phyloP scores from a whole-genome alignment of 1,140 invertebrate species.

The Carcinoscorpius rotundicauda region DNA sequence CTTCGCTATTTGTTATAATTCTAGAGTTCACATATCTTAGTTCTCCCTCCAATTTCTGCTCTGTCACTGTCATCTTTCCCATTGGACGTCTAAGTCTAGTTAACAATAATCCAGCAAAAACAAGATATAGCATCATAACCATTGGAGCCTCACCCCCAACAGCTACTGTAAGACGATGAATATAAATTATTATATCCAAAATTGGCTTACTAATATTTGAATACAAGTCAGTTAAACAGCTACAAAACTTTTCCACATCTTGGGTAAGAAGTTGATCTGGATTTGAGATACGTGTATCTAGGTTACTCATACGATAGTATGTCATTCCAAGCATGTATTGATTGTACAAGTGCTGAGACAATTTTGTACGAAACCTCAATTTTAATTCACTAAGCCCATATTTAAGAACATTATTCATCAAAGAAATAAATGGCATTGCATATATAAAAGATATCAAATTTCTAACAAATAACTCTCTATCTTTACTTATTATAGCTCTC shows the following conservation, averaged over 20 bases:
- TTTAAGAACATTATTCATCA: slow-evolving; percentile 26
- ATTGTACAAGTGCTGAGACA: slow-evolving; percentile 73
- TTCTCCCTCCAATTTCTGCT: slow-evolving; percentile 95
- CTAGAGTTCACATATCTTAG: slow-evolving; percentile 93
- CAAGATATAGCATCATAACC: slow-evolving; percentile 71
- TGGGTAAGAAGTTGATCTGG: slow-evolving; percentile 91
- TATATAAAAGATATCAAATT: slow-evolving; percentile 47
- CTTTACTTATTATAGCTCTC: slow-evolving; percentile 71
- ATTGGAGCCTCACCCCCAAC: slow-evolving; percentile 72
- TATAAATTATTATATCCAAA: slow-evolving; percentile 86
- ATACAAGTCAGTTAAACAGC: slow-evolving; percentile 86
- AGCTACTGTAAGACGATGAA: slow-evolving; percentile 71
- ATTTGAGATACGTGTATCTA: slow-evolving; percentile 89
- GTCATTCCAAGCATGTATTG: slow-evolving; percentile 83
- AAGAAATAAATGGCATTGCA: slow-evolving; percentile 29
- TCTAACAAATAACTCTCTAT: slow-evolving; percentile 60
- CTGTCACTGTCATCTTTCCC: slow-evolving; percentile 74
- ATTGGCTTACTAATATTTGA: slow-evolving; percentile 92
- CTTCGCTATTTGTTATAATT: slow-evolving; percentile 91
- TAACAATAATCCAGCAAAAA: slow-evolving; percentile 60
- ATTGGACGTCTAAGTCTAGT: slow-evolving; percentile 61
- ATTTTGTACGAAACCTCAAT: slow-evolving; percentile 72
- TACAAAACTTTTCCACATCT: slow-evolving; percentile 95
- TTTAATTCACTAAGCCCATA: slow-evolving; percentile 89
- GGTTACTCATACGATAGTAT: slow-evolving; percentile 93